These are phyloP conservation scores for Seriola rivoliana DNA, from an alignment of 2,113 vertebrate genomes.

Conservation along the genomic window DNA sequence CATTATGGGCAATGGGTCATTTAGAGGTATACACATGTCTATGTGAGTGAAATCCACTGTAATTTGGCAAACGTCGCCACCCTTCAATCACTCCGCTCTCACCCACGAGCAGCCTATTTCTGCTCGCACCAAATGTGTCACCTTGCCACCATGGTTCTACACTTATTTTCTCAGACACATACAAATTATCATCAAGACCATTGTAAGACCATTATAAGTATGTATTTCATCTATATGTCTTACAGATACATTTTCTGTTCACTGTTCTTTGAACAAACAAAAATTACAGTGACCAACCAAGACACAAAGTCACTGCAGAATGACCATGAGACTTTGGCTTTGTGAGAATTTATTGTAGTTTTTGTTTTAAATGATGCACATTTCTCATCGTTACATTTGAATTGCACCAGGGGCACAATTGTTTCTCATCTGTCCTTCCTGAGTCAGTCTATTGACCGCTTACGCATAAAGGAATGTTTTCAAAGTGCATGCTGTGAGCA, in stretches of 20 bases:
- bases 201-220: background rate
- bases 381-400: slow-evolving; percentile 41
- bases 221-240: background rate
- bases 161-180: slow-evolving; percentile 3
- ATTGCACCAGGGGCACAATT: background rate
- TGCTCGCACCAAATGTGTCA: slow-evolving; percentile 3
- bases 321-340: background rate
- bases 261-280: too few species aligned
- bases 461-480: slow-evolving; percentile 45
- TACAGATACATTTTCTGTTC: slow-evolving; percentile 1
- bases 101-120: background rate
- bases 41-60: slow-evolving; percentile 12
- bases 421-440: slow-evolving; percentile 29
- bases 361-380: slow-evolving; percentile 44
- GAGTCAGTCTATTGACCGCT: slow-evolving; percentile 47
- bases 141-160: background rate
- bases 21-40: slow-evolving; percentile 20
- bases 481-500: slow-evolving; percentile 51
- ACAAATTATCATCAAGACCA: slow-evolving; percentile 26
- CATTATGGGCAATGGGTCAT: slow-evolving; percentile 25
- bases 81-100: slow-evolving; percentile 9
- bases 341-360: slow-evolving; percentile 21
- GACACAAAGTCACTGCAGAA: too few species aligned
- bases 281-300: too few species aligned
- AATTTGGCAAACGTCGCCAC: background rate